A percentile compares a stretch with the other conserved stretches of the same genome.
Evolutionary conservation across 2,888 invertebrate genomes (phyloP).

Genomic region (Acleris holmiana): DNA sequence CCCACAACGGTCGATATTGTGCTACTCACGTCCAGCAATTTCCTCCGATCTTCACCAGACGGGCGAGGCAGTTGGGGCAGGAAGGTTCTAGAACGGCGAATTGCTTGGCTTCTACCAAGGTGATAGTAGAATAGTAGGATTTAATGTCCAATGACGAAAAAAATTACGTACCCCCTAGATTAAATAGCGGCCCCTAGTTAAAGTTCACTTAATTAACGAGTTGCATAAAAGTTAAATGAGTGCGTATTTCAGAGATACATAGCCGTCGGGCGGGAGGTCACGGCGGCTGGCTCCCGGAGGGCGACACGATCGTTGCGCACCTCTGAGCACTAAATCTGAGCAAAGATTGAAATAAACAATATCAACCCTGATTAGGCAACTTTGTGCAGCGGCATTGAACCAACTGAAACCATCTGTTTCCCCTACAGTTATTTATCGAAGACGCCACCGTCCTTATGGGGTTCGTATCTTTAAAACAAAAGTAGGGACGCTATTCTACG

Average conservation of each 20-base stretch:
- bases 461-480: no score
- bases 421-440: neutral
- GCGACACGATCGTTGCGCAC: constrained; percentile 52
- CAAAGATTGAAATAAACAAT: constrained; percentile 59
- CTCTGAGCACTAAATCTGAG: constrained; percentile 53
- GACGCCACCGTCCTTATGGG: neutral
- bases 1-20: no score
- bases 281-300: constrained; percentile 37
- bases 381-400: constrained; percentile 33
- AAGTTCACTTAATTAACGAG: constrained; percentile 13
- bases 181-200: constrained; percentile 3
- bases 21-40: no score
- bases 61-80: no score
- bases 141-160: neutral
- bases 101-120: no score
- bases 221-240: constrained; percentile 32
- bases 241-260: constrained; percentile 26
- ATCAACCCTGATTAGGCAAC: constrained; percentile 45
- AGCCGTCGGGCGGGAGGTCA: constrained; percentile 22
- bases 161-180: neutral
- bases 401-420: neutral
- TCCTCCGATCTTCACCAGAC: no score
- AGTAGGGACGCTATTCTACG: no score
- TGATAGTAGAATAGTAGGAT: no score
- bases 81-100: no score